Evolutionary conservation across 37 sponge, comb jelly and placozoan species (phyloP).

Genomic region (Aphrocallistes beatrix): DNA sequence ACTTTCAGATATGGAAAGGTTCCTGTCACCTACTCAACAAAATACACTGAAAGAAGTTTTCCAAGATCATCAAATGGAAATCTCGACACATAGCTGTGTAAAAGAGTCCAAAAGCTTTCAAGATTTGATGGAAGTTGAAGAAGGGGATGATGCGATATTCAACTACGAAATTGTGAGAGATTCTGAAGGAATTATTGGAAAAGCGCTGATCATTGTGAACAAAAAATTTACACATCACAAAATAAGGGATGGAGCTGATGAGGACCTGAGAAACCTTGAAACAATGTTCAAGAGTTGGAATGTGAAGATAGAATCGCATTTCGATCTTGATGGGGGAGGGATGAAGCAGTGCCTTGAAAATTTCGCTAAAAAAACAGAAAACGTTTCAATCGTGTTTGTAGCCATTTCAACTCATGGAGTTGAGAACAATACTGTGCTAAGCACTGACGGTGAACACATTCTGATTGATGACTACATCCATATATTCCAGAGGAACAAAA

Average conservation of each 20-base stretch:
- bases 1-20: neutral
- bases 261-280: neutral
- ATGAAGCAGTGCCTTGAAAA: neutral
- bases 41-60: neutral
- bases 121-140: neutral
- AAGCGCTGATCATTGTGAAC: neutral
- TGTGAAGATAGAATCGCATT: neutral
- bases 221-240: neutral
- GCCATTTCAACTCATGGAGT: neutral
- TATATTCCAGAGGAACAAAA: neutral
- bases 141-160: neutral
- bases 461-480: neutral
- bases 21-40: neutral
- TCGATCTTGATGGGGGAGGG: neutral
- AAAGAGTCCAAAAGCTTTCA: neutral
- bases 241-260: neutral
- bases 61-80: neutral
- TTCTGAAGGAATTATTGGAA: neutral
- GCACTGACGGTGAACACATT: neutral
- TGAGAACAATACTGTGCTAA: neutral
- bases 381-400: neutral
- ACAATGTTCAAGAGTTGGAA: neutral
- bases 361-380: neutral
- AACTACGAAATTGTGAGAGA: neutral
- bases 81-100: too few relatives aligned